Percentiles rank a stretch among this genome's conserved stretches.
Conservation (phyloP, 35 echinoderm and acorn worm genomes). For the Chiridota heheva region DNA sequence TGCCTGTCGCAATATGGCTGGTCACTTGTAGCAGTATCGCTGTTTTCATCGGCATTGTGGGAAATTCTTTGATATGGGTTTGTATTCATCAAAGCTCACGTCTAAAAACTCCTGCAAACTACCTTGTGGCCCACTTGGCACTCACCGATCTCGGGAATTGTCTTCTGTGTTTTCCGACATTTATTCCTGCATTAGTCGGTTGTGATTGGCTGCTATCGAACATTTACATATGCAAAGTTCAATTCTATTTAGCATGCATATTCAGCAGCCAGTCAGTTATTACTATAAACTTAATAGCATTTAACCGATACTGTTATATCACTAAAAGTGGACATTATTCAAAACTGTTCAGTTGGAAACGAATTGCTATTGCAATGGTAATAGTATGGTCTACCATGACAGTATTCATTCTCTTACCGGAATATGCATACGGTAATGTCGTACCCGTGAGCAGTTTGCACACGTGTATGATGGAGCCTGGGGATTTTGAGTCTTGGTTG, state of each 20-base stretch:
- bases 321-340: constrained; percentile 3
- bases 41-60: neutral
- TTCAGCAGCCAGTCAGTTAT: constrained; percentile 47
- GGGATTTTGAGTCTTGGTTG: constrained; percentile 3
- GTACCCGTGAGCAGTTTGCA: constrained; percentile 13
- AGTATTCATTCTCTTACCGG: constrained; percentile 14
- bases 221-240: constrained; percentile 11
- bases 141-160: constrained; percentile 32
- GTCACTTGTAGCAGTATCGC: neutral
- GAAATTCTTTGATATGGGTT: constrained; percentile 27
- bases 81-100: constrained; percentile 2
- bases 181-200: constrained; percentile 25
- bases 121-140: constrained; percentile 31
- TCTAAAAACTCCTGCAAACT: constrained; percentile 33
- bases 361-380: neutral
- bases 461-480: constrained; percentile 38
- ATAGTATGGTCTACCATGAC: neutral
- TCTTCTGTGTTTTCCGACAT: constrained; percentile 18
- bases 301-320: constrained; percentile 46
- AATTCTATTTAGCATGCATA: constrained; percentile 49
- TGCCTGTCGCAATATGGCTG: neutral
- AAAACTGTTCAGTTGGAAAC: constrained; percentile 22
- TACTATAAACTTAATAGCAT: constrained; percentile 44
- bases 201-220: neutral
- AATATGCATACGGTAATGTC: constrained; percentile 11